Conservation (phyloP, 2,113 vertebrate species). For the Circaetus cinerascens region DNA sequence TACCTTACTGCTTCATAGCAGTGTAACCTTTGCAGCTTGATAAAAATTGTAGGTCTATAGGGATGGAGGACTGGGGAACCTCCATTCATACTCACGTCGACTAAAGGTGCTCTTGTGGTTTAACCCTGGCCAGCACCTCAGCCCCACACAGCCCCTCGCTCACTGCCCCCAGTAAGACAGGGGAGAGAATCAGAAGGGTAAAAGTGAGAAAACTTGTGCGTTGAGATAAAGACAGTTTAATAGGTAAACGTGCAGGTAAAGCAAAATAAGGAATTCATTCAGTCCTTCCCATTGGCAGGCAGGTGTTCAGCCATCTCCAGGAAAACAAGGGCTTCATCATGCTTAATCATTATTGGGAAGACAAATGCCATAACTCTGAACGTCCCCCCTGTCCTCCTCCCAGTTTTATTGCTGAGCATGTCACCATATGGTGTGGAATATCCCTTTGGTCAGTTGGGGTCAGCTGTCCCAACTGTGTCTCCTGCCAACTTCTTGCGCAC, state of each 20-base stretch:
- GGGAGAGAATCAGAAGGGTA: no score
- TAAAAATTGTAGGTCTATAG: not conserved
- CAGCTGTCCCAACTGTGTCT: rapidly evolving
- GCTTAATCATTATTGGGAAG: not conserved
- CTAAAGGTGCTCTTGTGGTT: not conserved
- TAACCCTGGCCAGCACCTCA: not conserved
- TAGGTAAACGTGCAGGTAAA: not conserved
- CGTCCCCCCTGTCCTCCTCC: not conserved
- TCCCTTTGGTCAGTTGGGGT: not conserved
- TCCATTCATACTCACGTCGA: rapidly evolving
- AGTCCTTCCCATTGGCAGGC: rapidly evolving
- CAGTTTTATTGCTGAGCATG: not conserved
- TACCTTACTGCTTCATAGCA: not conserved
- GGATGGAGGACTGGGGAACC: not conserved
- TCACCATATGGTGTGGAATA: rapidly evolving
- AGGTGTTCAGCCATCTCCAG: not conserved
- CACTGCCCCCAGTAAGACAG: rapidly evolving
- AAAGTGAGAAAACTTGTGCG: no score
- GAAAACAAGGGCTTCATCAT: not conserved
- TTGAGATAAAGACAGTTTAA: not conserved
- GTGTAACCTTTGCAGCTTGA: not conserved
- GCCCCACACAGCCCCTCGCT: rapidly evolving
- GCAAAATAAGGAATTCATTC: not conserved
- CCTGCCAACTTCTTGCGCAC: not conserved
- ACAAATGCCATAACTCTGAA: not conserved